phyloP scores from a whole-genome alignment of 1,140 invertebrate genomes.

The Danaus melanippus region DNA sequence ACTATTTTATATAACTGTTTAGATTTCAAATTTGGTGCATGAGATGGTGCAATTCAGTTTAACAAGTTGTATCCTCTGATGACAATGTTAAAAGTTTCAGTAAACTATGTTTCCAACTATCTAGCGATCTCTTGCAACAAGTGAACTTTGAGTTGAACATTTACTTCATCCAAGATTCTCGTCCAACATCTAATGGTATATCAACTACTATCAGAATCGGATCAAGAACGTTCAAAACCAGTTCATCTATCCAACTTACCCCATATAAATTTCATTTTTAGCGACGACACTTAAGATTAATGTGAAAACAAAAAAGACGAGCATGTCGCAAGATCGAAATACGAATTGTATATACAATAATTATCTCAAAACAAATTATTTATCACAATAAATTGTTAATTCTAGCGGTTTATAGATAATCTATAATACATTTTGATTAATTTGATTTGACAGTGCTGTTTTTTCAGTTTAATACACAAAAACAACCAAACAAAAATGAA shows the following conservation, averaged over 20 bases:
- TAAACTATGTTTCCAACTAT: not conserved
- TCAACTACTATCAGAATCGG: not conserved
- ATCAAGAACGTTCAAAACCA: not conserved
- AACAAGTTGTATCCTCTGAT: not conserved
- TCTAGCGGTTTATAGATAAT: too few species aligned
- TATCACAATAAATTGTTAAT: too few species aligned
- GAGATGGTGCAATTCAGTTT: not conserved
- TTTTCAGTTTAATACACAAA: too few species aligned
- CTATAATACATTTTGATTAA: too few species aligned
- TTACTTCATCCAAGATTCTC: not conserved
- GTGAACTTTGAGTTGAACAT: not conserved
- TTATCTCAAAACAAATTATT: too few species aligned
- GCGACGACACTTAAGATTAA: conserved; percentile 10
- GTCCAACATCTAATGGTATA: not conserved
- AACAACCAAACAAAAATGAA: too few species aligned
- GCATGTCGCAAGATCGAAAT: too few species aligned
- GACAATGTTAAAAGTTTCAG: conserved; percentile 1
- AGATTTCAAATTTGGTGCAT: not conserved
- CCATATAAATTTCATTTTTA: conserved; percentile 23
- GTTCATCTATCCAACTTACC: conserved; percentile 8
- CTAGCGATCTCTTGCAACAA: not conserved
- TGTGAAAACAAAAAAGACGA: conserved; percentile 9
- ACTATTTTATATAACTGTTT: too few species aligned
- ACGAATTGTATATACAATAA: too few species aligned
- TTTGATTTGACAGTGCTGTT: too few species aligned